Evolutionary conservation across 1,140 invertebrate genomes (phyloP), one percentile per base, ranked within the genome.

Genomic region (Oedothorax gibbosus): DNA sequence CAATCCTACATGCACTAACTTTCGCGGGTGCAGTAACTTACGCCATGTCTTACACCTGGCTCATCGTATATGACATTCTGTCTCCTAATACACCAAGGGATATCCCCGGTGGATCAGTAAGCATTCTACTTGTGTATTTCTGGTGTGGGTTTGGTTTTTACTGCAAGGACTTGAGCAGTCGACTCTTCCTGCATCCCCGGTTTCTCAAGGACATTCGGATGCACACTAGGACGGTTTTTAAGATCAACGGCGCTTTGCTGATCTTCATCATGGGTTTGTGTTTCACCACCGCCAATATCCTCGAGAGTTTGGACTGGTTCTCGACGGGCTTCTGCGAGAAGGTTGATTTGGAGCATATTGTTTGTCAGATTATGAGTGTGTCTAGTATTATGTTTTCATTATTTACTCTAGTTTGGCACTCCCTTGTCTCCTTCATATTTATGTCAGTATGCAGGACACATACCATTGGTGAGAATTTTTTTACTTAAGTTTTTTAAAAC

Each of bases 401-500:
- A 10, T 88, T 91, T 76, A 87, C 88, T 49, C 81, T 90, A 20
- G 15, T 89, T 0, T 91, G 91, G 91, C 91, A 91, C 87, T 84
- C 89, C 54, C 85, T 91, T 11, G 90, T 91, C 3, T 89, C 89
- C 7, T 89, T 89, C 84, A 88, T 91, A n/a, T 76, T 90, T 11
- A 88, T 91, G 12, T 91, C 91, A 18, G 90, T 91, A 1, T 91
- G 90, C 85, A 83, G 90, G 60, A 91, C 90, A 56, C 91, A 91
- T 87, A 91, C 90, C 20, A 89, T 91, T 53, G 90, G 90, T 91
- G 88, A 88, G 90, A 85, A 21, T 20, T 20, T 66, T 54, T 62
- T n/a, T 4, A 1, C 72, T 5, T 78, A 50, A 65, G 50, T n/a
- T 66, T 64, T 7, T 51, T 35, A 35, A 35, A 35, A 35, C 35